Evolutionary conservation across 2,888 invertebrate genomes (phyloP).

Genomic region (Drosophila eohydei): DNA sequence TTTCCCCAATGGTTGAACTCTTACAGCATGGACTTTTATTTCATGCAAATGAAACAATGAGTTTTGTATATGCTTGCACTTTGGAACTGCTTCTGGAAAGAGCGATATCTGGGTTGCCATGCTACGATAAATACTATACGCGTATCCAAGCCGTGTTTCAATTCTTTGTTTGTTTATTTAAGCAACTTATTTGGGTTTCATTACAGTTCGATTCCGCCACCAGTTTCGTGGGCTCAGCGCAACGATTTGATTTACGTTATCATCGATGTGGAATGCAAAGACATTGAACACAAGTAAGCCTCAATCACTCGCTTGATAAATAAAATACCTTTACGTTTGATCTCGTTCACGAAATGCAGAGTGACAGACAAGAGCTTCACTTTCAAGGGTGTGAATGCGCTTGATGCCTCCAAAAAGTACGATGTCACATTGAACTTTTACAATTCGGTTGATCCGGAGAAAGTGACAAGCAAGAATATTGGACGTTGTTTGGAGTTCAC

Average conservation of each 20-base stretch:
- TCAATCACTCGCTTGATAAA: background rate
- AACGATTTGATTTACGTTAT: slow-evolving; percentile 93
- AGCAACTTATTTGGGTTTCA: slow-evolving; percentile 7
- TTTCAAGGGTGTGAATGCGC: slow-evolving; percentile 93
- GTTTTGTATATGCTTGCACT: slow-evolving; percentile 34
- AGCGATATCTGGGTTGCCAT: slow-evolving; percentile 47
- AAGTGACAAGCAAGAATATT: slow-evolving; percentile 89
- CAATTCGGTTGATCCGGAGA: slow-evolving; percentile 92
- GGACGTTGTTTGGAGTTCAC: slow-evolving; percentile 91
- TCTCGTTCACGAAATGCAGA: slow-evolving; percentile 81
- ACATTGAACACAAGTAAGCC: slow-evolving; percentile 91
- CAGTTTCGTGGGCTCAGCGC: slow-evolving; percentile 97
- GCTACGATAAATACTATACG: slow-evolving; percentile 2
- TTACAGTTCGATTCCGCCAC: slow-evolving; percentile 87
- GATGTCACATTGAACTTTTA: slow-evolving; percentile 95
- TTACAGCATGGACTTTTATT: slow-evolving; percentile 32
- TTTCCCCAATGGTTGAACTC: slow-evolving; percentile 34
- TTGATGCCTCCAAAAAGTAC: slow-evolving; percentile 92
- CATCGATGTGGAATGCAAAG: slow-evolving; percentile 95
- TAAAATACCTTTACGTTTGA: background rate
- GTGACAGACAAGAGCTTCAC: slow-evolving; percentile 90
- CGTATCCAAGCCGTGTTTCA: slow-evolving; percentile 26
- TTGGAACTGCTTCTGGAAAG: slow-evolving; percentile 24
- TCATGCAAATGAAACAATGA: slow-evolving; percentile 40
- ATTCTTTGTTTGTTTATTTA: slow-evolving; percentile 22